Conservation (phyloP, 1,140 invertebrate genomes). For the Holotrichia oblita region DNA sequence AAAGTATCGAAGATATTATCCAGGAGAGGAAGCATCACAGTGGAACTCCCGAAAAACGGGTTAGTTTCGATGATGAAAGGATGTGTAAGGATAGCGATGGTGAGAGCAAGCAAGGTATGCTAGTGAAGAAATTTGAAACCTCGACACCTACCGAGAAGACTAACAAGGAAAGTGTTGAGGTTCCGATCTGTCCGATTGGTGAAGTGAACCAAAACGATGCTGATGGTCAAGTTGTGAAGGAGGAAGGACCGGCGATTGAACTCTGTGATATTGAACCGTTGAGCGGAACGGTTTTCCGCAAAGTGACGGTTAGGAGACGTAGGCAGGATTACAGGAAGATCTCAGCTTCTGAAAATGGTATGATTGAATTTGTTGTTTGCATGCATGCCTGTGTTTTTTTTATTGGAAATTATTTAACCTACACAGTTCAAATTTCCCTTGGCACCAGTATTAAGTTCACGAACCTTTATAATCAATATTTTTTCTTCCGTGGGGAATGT, state of each 20-base stretch:
- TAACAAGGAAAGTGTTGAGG: conserved; percentile 1
- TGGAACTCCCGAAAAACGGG: conserved; percentile 48
- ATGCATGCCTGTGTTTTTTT: too few relatives aligned
- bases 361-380: conserved; percentile 36
- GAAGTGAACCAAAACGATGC: background rate
- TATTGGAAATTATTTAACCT: too few relatives aligned
- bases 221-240: conserved; percentile 1
- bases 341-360: conserved; percentile 57
- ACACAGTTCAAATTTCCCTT: too few relatives aligned
- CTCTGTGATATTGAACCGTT: conserved; percentile 61
- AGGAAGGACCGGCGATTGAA: conserved; percentile 48
- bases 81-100: background rate
- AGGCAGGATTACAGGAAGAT: conserved; percentile 59
- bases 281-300: conserved; percentile 63
- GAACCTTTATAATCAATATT: too few relatives aligned
- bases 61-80: conserved; percentile 49
- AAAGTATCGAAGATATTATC: background rate
- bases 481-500: too few relatives aligned
- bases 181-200: background rate
- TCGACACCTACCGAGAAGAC: conserved; percentile 32
- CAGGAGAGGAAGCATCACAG: conserved; percentile 2
- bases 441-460: too few relatives aligned
- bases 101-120: background rate
- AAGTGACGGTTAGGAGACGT: conserved; percentile 62
- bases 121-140: conserved; percentile 34